A percentile compares a stretch with the other conserved stretches of the same genome.
Conservation (phyloP, 2,888 invertebrate species). For the Hipparchia sbordonii region DNA sequence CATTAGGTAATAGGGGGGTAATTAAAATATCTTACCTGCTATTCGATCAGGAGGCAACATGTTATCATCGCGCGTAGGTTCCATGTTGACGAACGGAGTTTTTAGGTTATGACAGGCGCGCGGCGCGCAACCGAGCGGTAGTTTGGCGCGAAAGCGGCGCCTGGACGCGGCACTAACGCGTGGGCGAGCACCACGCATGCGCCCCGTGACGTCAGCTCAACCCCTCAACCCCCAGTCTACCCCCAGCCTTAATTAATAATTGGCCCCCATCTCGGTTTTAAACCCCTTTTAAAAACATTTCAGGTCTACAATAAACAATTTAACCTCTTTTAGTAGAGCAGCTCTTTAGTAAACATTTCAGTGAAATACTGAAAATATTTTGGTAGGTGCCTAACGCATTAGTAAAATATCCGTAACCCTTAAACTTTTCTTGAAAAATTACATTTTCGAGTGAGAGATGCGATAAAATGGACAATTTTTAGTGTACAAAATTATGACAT, state of each 20-base stretch:
- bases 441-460: neutral
- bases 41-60: slow-evolving; percentile 50
- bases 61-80: slow-evolving; percentile 51
- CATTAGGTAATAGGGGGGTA: slow-evolving; percentile 4
- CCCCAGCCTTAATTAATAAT: slow-evolving; percentile 48
- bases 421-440: neutral
- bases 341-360: too few species aligned
- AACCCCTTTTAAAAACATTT: slow-evolving; percentile 16
- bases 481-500: too few species aligned
- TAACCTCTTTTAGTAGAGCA: neutral
- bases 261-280: slow-evolving; percentile 31
- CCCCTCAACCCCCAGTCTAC: slow-evolving; percentile 60
- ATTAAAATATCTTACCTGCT: slow-evolving; percentile 60
- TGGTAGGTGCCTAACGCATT: neutral
- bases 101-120: slow-evolving; percentile 65
- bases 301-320: neutral
- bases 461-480: too few species aligned
- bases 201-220: slow-evolving; percentile 67
- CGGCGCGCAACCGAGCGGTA: slow-evolving; percentile 55
- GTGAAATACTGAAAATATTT: neutral
- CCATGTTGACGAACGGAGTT: slow-evolving; percentile 55
- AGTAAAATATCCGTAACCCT: neutral
- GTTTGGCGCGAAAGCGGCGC: slow-evolving; percentile 75
- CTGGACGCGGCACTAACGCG: slow-evolving; percentile 53
- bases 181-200: slow-evolving; percentile 69